phyloP scores from a whole-genome alignment of 2,888 invertebrate genomes.

The Lissonota sp. region DNA sequence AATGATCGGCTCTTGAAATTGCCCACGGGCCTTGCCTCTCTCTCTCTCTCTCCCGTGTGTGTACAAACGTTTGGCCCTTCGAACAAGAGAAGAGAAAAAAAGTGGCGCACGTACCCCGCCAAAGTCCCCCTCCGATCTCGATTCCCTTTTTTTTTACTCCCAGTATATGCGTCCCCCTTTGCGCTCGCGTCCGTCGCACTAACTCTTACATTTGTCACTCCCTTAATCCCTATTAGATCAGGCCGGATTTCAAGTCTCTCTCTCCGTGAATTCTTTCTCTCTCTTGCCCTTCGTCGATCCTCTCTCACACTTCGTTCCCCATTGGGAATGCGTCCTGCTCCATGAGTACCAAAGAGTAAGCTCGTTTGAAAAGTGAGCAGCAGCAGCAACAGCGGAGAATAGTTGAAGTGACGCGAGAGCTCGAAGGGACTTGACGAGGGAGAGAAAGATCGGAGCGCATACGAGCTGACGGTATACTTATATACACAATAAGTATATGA shows the following conservation, averaged over 20 bases:
- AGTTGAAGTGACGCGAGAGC: conserved; percentile 54
- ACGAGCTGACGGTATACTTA: background rate
- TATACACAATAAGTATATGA: too few species aligned
- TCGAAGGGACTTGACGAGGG: conserved; percentile 60
- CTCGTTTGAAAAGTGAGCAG: conserved; percentile 81
- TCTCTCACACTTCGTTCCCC: conserved; percentile 16
- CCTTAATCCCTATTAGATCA: conserved; percentile 82
- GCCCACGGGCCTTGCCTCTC: conserved; percentile 9
- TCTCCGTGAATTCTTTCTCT: conserved; percentile 24
- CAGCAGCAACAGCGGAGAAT: conserved; percentile 64
- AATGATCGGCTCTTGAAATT: background rate
- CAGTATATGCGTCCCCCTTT: conserved; percentile 64
- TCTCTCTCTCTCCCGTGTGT: too few species aligned
- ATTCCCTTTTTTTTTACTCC: conserved; percentile 43
- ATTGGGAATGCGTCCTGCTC: conserved; percentile 53
- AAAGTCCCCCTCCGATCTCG: conserved; percentile 5
- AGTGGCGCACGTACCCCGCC: conserved; percentile 29
- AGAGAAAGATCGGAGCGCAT: conserved; percentile 49
- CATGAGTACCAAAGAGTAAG: conserved; percentile 79
- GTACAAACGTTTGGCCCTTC: background rate
- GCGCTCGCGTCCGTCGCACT: conserved; percentile 71
- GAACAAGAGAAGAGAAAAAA: conserved; percentile 19
- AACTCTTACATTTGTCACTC: conserved; percentile 82
- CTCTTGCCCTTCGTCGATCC: background rate
- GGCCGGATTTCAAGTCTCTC: conserved; percentile 76